phyloP scores from a whole-genome alignment of 2,888 invertebrate genomes.

The Netelia melanura region DNA sequence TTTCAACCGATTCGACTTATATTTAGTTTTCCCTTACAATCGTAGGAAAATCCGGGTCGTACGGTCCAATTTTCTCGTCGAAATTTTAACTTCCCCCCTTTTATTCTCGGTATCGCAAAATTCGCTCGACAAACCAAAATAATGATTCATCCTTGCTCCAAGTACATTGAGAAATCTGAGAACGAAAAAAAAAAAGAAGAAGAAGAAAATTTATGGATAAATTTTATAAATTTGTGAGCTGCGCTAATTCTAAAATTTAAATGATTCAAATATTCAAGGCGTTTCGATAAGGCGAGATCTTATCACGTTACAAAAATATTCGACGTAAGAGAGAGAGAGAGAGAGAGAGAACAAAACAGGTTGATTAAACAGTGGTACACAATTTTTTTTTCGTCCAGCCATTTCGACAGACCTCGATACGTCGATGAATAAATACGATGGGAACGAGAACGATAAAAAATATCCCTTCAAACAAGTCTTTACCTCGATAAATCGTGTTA shows the following conservation, averaged over 20 bases:
- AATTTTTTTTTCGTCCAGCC: conserved; percentile 16
- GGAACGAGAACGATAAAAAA: not conserved
- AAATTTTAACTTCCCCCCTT: not conserved
- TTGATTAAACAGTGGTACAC: conserved; percentile 54
- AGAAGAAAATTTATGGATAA: too few species aligned
- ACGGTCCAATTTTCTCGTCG: conserved; percentile 34
- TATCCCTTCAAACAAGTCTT: not conserved
- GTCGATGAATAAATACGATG: conserved; percentile 5
- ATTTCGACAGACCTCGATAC: not conserved
- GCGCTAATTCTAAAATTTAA: too few species aligned
- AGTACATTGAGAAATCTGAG: not conserved
- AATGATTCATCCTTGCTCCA: too few species aligned
- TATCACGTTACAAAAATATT: not conserved
- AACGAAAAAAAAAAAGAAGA: not conserved
- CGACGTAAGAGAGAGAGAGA: not conserved
- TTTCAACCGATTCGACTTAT: conserved; percentile 49
- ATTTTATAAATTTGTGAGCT: too few species aligned
- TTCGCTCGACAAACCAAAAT: too few species aligned
- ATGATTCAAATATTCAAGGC: not conserved
- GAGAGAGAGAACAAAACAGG: not conserved
- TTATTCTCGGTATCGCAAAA: too few species aligned
- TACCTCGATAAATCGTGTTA: not conserved
- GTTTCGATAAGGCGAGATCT: conserved; percentile 23
- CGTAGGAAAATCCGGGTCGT: conserved; percentile 60
- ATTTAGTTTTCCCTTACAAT: conserved; percentile 52